Percentiles rank a stretch among this genome's conserved stretches.
Evolutionary conservation across 2,113 vertebrate species (phyloP).

Genomic region (Mastomys natalensis): DNA sequence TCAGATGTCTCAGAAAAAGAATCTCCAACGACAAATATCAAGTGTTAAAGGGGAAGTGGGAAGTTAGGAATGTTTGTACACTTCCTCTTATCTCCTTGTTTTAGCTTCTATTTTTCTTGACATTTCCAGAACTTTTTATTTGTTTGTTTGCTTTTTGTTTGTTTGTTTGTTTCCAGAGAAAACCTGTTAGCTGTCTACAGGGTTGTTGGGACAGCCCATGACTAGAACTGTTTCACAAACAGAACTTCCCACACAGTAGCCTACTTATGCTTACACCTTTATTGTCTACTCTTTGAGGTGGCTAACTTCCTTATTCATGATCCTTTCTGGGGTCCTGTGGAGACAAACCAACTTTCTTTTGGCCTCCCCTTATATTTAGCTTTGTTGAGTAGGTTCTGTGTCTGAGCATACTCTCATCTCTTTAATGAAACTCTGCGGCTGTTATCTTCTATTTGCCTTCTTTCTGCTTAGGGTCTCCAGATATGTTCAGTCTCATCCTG

Average conservation of each 20-base stretch:
- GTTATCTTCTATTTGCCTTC: neutral
- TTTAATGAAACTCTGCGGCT: neutral
- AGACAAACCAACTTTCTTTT: neutral
- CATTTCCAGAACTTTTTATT: neutral
- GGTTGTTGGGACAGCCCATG: neutral
- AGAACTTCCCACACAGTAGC: neutral
- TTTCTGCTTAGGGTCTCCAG: neutral
- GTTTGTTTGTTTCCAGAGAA: neutral
- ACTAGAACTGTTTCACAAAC: constrained; percentile 3
- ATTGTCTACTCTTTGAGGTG: neutral
- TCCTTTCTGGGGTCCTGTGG: neutral
- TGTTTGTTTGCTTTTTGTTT: neutral
- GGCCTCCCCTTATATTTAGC: neutral
- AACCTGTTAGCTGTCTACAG: neutral
- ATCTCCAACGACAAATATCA: neutral
- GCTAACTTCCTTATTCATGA: neutral
- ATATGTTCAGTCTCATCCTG: neutral
- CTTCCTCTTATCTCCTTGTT: neutral
- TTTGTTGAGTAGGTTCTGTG: neutral
- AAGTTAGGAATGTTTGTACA: neutral
- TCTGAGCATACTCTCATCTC: neutral
- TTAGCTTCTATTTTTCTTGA: neutral
- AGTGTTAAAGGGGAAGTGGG: neutral
- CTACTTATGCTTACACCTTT: neutral
- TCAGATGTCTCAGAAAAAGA: neutral